Conservation (phyloP, 2,888 invertebrate species). For the Anthophora plumipes region DNA sequence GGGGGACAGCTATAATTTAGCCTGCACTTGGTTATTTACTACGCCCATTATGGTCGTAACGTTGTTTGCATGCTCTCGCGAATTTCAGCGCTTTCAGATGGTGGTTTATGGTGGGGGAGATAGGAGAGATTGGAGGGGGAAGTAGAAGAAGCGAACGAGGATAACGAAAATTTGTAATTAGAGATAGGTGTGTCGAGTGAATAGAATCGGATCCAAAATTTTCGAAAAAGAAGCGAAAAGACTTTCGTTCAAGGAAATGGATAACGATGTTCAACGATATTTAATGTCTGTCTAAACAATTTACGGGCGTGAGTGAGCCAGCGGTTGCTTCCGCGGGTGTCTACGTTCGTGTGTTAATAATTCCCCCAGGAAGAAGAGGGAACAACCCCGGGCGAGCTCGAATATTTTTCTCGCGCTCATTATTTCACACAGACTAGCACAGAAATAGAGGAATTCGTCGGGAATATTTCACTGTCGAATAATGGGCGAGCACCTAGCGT, state of each 20-base stretch:
- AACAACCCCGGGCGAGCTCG: background rate
- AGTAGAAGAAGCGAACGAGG: background rate
- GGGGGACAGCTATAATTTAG: constrained; percentile 50
- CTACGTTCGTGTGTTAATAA: constrained; percentile 38
- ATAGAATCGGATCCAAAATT: background rate
- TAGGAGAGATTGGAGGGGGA: background rate
- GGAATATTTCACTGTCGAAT: constrained; percentile 55
- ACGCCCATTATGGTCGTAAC: constrained; percentile 61
- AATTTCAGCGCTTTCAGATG: constrained; percentile 21
- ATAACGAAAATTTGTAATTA: background rate
- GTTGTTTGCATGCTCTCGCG: constrained; percentile 43
- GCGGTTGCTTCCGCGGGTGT: background rate
- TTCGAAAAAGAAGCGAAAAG: background rate
- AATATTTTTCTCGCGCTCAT: constrained; percentile 51
- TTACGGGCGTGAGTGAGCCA: constrained; percentile 7
- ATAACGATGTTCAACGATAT: constrained; percentile 30
- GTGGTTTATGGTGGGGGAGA: background rate
- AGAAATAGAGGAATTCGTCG: constrained; percentile 49
- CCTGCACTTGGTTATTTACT: constrained; percentile 64
- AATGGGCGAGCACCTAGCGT: constrained; percentile 16
- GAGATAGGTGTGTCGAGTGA: background rate
- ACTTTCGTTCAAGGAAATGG: background rate
- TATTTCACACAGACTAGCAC: constrained; percentile 35
- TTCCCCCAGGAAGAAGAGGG: constrained; percentile 7
- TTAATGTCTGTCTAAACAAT: constrained; percentile 56